phyloP scores from a whole-genome alignment of 2,113 vertebrate genomes.

The Thryonomys swinderianus region DNA sequence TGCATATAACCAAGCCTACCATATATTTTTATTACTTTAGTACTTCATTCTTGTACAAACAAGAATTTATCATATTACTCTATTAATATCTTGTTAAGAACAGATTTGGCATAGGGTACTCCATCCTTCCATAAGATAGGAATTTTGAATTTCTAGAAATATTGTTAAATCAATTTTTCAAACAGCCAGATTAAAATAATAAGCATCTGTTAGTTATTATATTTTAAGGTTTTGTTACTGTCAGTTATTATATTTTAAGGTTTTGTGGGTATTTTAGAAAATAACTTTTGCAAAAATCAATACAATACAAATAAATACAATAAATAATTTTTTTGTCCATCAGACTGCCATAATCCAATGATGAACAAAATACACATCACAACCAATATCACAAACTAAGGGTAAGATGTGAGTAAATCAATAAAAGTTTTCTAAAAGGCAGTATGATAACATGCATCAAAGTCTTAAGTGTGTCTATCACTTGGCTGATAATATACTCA shows the following conservation, averaged over 20 bases:
- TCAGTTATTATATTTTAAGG: neutral
- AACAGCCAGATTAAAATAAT: neutral
- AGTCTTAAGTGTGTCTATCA: neutral
- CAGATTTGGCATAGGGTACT: neutral
- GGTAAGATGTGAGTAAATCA: neutral
- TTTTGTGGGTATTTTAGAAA: neutral
- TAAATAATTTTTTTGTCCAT: neutral
- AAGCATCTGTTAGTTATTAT: neutral
- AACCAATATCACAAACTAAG: neutral
- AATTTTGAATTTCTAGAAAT: constrained; percentile 37
- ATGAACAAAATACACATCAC: neutral
- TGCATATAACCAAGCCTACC: neutral
- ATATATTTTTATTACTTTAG: neutral
- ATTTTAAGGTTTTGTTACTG: neutral
- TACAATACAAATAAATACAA: constrained; percentile 21
- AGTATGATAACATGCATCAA: neutral
- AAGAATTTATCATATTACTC: neutral
- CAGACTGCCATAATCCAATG: neutral
- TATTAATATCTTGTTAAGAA: neutral
- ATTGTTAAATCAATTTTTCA: neutral
- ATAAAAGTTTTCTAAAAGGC: constrained; percentile 28
- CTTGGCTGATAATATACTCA: neutral
- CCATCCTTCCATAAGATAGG: neutral
- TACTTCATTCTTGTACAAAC: neutral
- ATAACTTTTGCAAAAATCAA: constrained; percentile 35